Evolutionary conservation across 2,797 vertebrate species (phyloP).

Genomic region (Todus mexicanus): DNA sequence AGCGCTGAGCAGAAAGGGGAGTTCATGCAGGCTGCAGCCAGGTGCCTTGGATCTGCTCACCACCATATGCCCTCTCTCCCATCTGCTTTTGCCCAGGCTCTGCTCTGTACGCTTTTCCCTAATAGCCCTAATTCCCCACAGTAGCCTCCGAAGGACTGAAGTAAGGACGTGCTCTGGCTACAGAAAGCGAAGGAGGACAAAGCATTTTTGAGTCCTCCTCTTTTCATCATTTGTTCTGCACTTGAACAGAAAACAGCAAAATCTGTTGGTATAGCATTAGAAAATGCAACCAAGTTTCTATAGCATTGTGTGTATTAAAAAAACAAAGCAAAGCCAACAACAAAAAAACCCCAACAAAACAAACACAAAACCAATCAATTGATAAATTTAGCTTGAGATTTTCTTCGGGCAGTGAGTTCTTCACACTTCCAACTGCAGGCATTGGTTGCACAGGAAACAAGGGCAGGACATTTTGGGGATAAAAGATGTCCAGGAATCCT

Average conservation of each 20-base stretch:
- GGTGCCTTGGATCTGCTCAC: slow-evolving; percentile 53
- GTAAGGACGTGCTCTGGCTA: slow-evolving; percentile 31
- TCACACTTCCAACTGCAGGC: neutral
- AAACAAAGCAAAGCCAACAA: neutral
- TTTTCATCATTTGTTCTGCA: neutral
- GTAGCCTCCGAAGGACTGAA: neutral
- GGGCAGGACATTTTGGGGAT: neutral
- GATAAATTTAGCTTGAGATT: neutral
- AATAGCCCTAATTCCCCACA: neutral
- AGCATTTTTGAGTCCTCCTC: neutral
- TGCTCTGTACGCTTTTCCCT: neutral
- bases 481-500: neutral
- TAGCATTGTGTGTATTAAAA: neutral
- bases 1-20: slow-evolving; percentile 18
- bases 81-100: neutral
- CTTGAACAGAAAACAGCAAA: neutral
- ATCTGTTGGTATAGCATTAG: neutral
- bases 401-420: neutral
- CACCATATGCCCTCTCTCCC: neutral
- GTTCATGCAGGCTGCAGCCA: neutral
- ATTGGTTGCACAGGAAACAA: neutral
- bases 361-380: neutral
- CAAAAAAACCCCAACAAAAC: too few relatives aligned
- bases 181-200: neutral
- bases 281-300: neutral